Conservation (phyloP, 37 sponge, comb jelly and placozoan genomes). For the Haliclona indistincta region DNA sequence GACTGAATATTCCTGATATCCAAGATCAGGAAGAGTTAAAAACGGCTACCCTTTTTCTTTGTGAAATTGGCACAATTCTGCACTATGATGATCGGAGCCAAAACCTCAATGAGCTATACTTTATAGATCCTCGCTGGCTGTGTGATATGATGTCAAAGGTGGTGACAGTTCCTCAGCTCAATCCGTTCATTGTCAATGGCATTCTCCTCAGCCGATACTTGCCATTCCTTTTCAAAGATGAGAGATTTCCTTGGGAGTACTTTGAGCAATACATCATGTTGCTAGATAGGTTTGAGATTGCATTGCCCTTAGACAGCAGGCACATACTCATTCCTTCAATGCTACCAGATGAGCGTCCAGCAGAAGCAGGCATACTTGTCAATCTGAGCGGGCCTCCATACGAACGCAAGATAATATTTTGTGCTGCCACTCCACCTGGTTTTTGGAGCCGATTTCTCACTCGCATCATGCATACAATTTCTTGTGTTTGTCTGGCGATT, state of each 20-base stretch:
- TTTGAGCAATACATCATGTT: conserved; percentile 63
- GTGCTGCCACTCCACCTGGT: conserved; percentile 49
- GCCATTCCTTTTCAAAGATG: conserved; percentile 33
- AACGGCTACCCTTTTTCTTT: conserved; percentile 44
- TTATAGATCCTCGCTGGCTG: conserved; percentile 69
- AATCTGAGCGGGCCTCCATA: not conserved
- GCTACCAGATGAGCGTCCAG: conserved; percentile 49
- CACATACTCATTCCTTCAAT: conserved; percentile 69
- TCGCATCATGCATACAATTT: conserved; percentile 46
- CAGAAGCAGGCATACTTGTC: not conserved
- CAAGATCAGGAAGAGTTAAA: conserved; percentile 42
- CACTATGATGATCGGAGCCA: conserved; percentile 60
- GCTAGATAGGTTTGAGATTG: conserved; percentile 72
- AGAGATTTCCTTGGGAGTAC: conserved; percentile 40
- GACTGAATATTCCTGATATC: conserved; percentile 23
- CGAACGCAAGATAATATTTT: conserved; percentile 42
- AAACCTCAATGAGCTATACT: conserved; percentile 70
- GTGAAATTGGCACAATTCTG: conserved; percentile 54
- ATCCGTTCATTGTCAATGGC: conserved; percentile 59
- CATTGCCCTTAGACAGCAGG: conserved; percentile 50
- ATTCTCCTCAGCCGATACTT: conserved; percentile 43
- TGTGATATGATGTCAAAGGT: conserved; percentile 75
- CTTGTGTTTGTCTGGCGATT: not conserved
- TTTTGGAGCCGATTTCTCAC: conserved; percentile 77
- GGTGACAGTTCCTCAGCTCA: conserved; percentile 45